Base-by-base conservation (phyloP, 2,797 vertebrate genomes). In the Pangasius larnaudii region DNA sequence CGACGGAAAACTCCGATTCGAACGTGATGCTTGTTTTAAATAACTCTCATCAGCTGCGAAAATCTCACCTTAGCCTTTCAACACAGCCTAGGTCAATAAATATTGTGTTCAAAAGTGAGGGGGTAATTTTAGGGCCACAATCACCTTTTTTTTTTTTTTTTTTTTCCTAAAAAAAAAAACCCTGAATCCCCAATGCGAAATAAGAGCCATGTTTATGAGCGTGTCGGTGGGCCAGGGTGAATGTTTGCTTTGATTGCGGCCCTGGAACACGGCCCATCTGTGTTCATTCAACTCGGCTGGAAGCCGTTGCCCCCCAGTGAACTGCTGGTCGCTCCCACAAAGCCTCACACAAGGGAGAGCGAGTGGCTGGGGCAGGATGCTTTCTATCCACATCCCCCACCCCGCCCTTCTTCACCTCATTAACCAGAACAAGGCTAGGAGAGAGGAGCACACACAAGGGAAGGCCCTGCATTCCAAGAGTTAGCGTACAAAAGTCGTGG, bases 231-330 rank as follows among this genome's bases (percentile, higher is more conserved):
- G 91, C 91, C 86, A 90, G 94, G 93, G 92, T 94, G 93, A 93
- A 93, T 93, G 92, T 95, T 94, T 94, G 92, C 94, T 95, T 95
- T 95, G 95, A 95, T 94, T 95, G 85, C 67, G 90, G 92, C 83
- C 88, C 88, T 89, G 91, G 93, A 91, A 91, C 91, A 89, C 90
- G 90, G 91, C 93, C 91, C 91, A 95, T 95, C 94, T 95, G 94
- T 93, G 92, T 94, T 95, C 94, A 95, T 92, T 95, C 93, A 88
- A 86, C 87, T 87, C 87, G 85, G 81, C 81, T 89, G 88, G 90
- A 90, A 89, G 90, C 86, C 71, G 39, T 85, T 83, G 89, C 88
- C 90, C 88, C 87, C 75, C 53, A 27, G 88, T 90, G 89, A 91
- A 91, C 90, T 88, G 86, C 80, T 86, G 85, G 63, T 85, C 61